Conservation (phyloP, 2,888 invertebrate genomes). For the Pheosia tremula region DNA sequence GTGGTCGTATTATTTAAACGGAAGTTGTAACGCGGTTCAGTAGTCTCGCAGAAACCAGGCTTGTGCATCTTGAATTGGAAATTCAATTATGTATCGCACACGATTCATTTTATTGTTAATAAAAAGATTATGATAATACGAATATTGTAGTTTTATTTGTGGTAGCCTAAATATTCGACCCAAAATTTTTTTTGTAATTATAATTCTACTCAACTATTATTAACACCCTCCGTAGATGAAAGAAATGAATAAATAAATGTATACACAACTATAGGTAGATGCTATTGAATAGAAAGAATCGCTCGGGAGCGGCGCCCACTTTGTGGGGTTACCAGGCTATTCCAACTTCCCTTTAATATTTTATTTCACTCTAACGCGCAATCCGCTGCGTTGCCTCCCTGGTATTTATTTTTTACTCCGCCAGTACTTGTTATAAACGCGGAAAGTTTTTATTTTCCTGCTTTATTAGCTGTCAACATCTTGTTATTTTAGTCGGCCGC, state of each 20-base stretch:
- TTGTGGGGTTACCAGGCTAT: slow-evolving; percentile 56
- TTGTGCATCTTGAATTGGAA: slow-evolving; percentile 74
- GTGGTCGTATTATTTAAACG: slow-evolving; percentile 39
- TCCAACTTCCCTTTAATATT: slow-evolving; percentile 64
- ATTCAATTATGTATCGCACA: slow-evolving; percentile 81
- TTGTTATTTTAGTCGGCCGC: slow-evolving; percentile 11
- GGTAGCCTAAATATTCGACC: too few relatives aligned
- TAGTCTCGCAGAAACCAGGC: slow-evolving; percentile 63
- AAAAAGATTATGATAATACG: slow-evolving; percentile 79
- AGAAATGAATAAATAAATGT: slow-evolving; percentile 28
- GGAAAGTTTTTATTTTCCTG: slow-evolving; percentile 15
- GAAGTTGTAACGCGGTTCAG: slow-evolving; percentile 51
- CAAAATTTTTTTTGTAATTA: too few relatives aligned
- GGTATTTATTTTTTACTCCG: slow-evolving; percentile 23
- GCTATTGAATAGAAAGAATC: slow-evolving; percentile 53
- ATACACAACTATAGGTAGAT: slow-evolving; percentile 22
- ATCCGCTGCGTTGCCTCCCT: slow-evolving; percentile 45
- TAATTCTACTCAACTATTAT: slow-evolving; percentile 14
- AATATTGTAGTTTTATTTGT: slow-evolving; percentile 47
- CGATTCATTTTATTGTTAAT: slow-evolving; percentile 83
- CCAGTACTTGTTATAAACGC: slow-evolving; percentile 22
- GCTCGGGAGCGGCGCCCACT: slow-evolving; percentile 44
- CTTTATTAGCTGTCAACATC: slow-evolving; percentile 24
- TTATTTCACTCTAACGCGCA: slow-evolving; percentile 64
- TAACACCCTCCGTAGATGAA: slow-evolving; percentile 28